Percentiles rank a stretch among this genome's conserved stretches.
Evolutionary conservation across 2,797 vertebrate genomes (phyloP).

Genomic region (Pseudomugil tenellus): DNA sequence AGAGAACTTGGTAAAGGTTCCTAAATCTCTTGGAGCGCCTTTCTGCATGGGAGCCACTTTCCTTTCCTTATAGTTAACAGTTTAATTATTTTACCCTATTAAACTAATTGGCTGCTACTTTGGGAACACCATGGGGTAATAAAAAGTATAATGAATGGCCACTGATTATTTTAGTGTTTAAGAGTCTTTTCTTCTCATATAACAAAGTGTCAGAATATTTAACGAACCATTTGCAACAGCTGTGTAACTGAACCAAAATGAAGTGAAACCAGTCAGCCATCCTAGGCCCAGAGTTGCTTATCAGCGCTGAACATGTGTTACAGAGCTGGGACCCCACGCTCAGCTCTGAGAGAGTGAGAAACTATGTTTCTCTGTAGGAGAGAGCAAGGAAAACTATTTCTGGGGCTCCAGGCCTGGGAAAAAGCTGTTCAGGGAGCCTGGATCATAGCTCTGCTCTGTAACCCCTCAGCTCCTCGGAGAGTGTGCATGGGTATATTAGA

Average conservation of each 20-base stretch:
- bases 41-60: too few relatives aligned
- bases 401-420: constrained; percentile 79
- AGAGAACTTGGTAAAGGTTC: not conserved
- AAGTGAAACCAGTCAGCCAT: constrained; percentile 7
- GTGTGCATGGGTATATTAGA: constrained; percentile 40
- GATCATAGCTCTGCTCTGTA: constrained; percentile 62
- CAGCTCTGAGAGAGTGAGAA: constrained; percentile 63
- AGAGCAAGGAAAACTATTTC: constrained; percentile 75
- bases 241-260: constrained; percentile 2
- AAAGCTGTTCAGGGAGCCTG: constrained; percentile 54
- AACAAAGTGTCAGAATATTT: not conserved
- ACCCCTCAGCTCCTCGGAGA: constrained; percentile 67
- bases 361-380: constrained; percentile 53
- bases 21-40: not conserved
- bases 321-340: constrained; percentile 63
- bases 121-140: not conserved
- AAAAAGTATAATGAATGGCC: not conserved
- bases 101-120: not conserved
- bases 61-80: too few relatives aligned
- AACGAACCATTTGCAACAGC: not conserved
- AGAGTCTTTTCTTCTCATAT: not conserved
- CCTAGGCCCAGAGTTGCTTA: constrained; percentile 20
- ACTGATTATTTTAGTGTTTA: not conserved
- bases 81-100: not conserved
- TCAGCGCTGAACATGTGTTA: constrained; percentile 38